Base-by-base conservation (phyloP, 2,113 vertebrate species). In the Coptodon bakossiorum region DNA sequence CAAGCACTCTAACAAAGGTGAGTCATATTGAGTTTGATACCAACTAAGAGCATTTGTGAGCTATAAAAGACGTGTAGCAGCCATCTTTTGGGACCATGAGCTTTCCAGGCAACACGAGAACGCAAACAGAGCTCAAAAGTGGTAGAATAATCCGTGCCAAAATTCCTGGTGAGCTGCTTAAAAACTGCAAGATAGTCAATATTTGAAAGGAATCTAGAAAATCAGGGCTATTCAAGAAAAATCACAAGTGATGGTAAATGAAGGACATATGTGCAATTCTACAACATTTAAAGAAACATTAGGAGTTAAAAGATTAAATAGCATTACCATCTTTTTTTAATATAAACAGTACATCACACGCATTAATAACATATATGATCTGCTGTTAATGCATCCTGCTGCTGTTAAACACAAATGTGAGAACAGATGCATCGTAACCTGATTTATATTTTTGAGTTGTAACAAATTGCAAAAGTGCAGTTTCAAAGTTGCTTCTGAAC, bases 121-220 rank as follows among this genome's bases (percentile, higher is more conserved):
- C 7, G 19, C 45, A 6, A 88, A 73, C 56, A 31, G 56, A 88
- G 79, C 68, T 85, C 36, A 52, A 13, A 80, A 82, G 61, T 40
- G 82, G 27, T 48, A 19, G 34, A 53, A 54, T 52, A 3, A 11
- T 63, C 38, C 0, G 45, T 63, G 89, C 86, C 89, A 89, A 90
- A 82, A 81, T 27, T 81, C 9, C 84, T 81, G 59, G 24, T 80
- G 80, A 59, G 34, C 43, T 14, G 27, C 40, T 90, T 86, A 76
- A 86, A 89, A 85, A 86, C 36, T 24, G n/a, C 50, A 89, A 91
- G 88, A 84, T 80, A 52, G 83, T 86, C 24, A 88, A 76, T 76
- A 29, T 80, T 17, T 56, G 24, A 19, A 31, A 3, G 79, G 52
- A 88, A 90, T 89, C 66, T 59, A 84, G 63, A 81, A 87, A 86